Conservation (phyloP, 2,113 vertebrate species). For the Peromyscus leucopus region DNA sequence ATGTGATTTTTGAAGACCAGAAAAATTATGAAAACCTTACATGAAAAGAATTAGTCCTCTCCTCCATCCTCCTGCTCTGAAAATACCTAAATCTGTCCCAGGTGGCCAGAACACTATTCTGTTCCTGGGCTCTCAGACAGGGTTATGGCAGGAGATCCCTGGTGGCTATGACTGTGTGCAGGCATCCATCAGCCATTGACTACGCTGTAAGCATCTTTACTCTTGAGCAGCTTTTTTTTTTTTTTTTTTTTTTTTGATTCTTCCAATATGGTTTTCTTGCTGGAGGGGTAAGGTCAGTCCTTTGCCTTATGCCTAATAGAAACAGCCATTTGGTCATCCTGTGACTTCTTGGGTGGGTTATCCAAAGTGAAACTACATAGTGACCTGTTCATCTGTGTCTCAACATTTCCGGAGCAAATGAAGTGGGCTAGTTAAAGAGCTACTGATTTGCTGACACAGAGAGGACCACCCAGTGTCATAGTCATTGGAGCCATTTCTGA, state of each 20-base stretch:
- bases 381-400: neutral
- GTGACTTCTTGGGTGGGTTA: neutral
- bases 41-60: neutral
- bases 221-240: neutral
- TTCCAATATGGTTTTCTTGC: neutral
- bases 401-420: neutral
- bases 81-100: neutral
- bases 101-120: neutral
- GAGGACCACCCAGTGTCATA: neutral
- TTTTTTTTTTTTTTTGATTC: neutral
- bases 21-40: neutral
- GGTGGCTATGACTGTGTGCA: neutral
- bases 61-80: neutral
- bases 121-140: neutral
- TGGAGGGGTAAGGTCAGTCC: neutral
- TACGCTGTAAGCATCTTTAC: neutral
- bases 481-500: neutral
- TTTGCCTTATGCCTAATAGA: neutral
- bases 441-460: neutral
- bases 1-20: constrained; percentile 39
- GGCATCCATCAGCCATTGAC: neutral
- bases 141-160: neutral
- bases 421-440: neutral
- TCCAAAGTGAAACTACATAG: neutral
- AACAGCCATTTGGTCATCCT: neutral